Evolutionary conservation across 2,113 vertebrate genomes (phyloP), one percentile per base, ranked within the genome.

Genomic region (Psittacus erithacus): DNA sequence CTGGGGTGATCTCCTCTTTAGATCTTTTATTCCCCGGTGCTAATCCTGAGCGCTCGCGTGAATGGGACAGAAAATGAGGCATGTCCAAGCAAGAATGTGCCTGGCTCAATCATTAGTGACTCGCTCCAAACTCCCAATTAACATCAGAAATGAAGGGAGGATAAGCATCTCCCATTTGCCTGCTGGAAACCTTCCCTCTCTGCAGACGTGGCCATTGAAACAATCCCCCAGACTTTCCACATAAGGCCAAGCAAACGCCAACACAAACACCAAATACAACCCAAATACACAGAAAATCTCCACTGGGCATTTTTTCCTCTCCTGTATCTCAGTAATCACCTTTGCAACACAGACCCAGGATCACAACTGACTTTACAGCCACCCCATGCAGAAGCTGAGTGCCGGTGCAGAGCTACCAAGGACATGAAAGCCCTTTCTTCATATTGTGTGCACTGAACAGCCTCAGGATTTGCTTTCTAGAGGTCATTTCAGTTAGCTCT

Each of bases 401-500:
- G 57, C 33, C 7, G 3, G n/a, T 22, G 20, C 65, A 78, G 55
- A 71, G 65, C 38, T 53, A 14, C 28, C 47, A 79, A 79, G 63
- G 75, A 70, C 68, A 69, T 0, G 1, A 46, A 0, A 0, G 5
- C 24, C 44, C 49, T 69, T 65, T 49, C 60, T 64, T 83, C 1
- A 1, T 4, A 33, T 71, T 12, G 2, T 24, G 57, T 47, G 63
- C 88, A 62, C 59, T 38, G 29, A 82, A 33, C 19, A 78, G 39
- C 78, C 65, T 79, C 82, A 60, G 23, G 46, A 81, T 79, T 91
- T 60, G 47, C 24, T 62, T 90, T 68, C 50, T 22, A 55, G 62
- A 69, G 44, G 62, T 50, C 62, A 38, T 60, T 60, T 64, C 82
- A 43, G 39, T 38, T 35, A 82, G 31, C n/a, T 62, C 55, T 57